Base-by-base conservation (phyloP, 1,140 invertebrate species). In the Diachasmimorpha longicaudata region DNA sequence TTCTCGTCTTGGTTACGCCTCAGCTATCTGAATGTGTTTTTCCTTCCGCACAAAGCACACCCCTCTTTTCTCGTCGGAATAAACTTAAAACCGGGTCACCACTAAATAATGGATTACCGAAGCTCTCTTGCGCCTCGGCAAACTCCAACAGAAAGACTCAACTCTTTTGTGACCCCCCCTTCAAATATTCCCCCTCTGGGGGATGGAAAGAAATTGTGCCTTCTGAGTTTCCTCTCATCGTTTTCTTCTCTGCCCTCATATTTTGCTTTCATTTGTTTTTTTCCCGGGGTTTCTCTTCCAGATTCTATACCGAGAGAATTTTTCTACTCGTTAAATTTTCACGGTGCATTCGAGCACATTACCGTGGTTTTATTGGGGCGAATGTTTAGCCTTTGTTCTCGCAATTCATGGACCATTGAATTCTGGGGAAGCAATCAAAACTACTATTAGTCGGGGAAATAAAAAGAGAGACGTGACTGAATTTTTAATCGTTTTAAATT, bases 21-120 rank as follows among this genome's bases (percentile, higher is more conserved):
- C 48, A 55, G 5, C 19, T 55, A 9, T 66, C 9, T 37, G 11
- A 13, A 16, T 37, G 1, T 68, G 36, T 37, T 68, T 68, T 68
- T 68, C 36, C n/a, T 11, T n/a, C 14, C 6, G 13, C 13, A 42
- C 31, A 16, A 6, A 13, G 25, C 14, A 3, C 31, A 14, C 8
- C 9, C 6, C 14, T 42, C 36, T 39, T 39, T 39, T 68, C 31
- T 37, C 36, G 75, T 9, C 4, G 3, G n/a, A 5, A 37, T 71
- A 70, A 76, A 55, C 23, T 39, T 16, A 67, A 72, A 77, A 73
- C 63, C 19, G 52, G 79, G 79, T 78, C 78, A 78, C 16, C 71
- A n/a, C 76, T 76, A 75, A 78, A 80, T 70, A 72, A 63, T 76
- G 46, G 44, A 79, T 68, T 55, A 55, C 42, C 69, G 19, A 23